Evolutionary conservation across 2,888 invertebrate genomes (phyloP).

Genomic region (Meliscaeva auricollis): DNA sequence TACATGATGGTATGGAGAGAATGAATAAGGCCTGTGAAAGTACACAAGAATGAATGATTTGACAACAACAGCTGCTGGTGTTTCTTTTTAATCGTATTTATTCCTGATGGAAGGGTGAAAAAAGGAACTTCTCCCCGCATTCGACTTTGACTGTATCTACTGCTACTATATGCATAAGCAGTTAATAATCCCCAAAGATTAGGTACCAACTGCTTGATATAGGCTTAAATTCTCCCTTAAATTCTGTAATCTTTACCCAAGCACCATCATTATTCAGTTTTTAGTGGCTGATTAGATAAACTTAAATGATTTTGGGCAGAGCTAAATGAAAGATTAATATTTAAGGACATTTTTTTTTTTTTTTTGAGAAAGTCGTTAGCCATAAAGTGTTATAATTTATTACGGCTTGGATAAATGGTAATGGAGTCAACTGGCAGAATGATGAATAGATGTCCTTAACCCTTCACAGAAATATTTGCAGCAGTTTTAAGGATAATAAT

Average conservation of each 20-base stretch:
- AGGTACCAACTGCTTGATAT: conserved; percentile 38
- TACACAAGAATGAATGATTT: not conserved
- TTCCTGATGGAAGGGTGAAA: conserved; percentile 21
- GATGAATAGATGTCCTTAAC: not conserved
- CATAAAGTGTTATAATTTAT: conserved; percentile 54
- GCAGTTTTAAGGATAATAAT: not conserved
- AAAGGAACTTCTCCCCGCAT: conserved; percentile 3
- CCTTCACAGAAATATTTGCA: not conserved
- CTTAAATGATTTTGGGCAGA: conserved; percentile 17
- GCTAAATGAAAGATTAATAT: conserved; percentile 49
- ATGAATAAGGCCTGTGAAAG: not conserved
- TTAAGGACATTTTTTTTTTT: no score
- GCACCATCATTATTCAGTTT: conserved; percentile 51
- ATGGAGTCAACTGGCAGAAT: conserved; percentile 28
- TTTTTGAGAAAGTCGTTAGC: conserved; percentile 26
- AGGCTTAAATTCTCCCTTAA: conserved; percentile 47
- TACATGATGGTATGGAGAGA: no score
- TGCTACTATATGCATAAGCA: conserved; percentile 42
- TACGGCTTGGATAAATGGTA: not conserved
- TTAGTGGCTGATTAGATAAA: conserved; percentile 60
- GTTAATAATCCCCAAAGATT: conserved; percentile 65
- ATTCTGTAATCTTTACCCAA: conserved; percentile 22
- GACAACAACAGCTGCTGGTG: conserved; percentile 53
- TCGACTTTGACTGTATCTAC: no score
- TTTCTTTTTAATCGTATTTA: conserved; percentile 37